These are phyloP conservation scores for Tylochromis polylepis DNA, from an alignment of 2,113 vertebrate genomes.

Conservation along the genomic window DNA sequence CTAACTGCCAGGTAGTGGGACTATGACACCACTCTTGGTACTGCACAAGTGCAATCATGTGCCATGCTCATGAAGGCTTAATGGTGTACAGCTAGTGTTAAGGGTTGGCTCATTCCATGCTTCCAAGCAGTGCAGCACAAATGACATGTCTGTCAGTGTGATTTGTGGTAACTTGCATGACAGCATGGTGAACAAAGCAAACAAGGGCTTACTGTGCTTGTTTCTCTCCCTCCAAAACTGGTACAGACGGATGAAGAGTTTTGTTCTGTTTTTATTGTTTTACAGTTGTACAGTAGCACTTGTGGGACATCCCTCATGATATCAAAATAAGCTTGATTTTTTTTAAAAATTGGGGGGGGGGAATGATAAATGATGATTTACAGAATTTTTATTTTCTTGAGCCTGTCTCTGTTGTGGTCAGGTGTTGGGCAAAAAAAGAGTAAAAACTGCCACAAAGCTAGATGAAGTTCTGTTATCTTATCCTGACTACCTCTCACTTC, in stretches of 20 bases:
- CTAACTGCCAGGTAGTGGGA: constrained; percentile 7
- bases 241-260: neutral
- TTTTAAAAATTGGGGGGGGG: too few species aligned
- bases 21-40: constrained; percentile 28
- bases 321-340: neutral
- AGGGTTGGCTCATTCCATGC: neutral
- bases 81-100: neutral
- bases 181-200: neutral
- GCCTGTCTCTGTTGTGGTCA: neutral
- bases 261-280: constrained; percentile 11
- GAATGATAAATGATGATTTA: too few species aligned
- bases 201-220: neutral
- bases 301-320: neutral
- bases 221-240: neutral
- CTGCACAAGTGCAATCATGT: constrained; percentile 42
- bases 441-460: neutral
- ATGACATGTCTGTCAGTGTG: neutral
- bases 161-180: neutral
- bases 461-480: constrained; percentile 5
- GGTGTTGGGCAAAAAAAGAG: neutral
- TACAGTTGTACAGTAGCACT: neutral
- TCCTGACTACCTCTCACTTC: neutral
- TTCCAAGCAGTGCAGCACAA: neutral
- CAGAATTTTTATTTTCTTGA: neutral
- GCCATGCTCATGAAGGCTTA: neutral